Base-by-base conservation (phyloP, 2,888 invertebrate genomes). In the Nemotelus pantherinus region DNA sequence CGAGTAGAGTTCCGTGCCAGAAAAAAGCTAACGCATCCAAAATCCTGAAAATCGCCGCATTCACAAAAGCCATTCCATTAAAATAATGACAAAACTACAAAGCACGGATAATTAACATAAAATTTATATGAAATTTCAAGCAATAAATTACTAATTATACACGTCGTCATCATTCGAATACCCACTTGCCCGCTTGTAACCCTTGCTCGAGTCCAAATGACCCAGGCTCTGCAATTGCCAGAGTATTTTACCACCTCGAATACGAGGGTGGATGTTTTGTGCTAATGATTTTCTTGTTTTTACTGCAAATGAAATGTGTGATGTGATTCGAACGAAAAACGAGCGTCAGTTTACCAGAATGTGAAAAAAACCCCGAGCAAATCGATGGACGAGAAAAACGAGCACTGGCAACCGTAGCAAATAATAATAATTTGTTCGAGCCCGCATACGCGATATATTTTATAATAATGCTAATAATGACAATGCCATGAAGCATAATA, bases 71-170 rank as follows among this genome's bases (percentile, higher is more conserved):
- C 50, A 70, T 74, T 74, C 57, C 74, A 74, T 74, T 74, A 63
- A 60, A 74, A 60, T 74, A 74, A 74, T 74, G 74, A 50, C 74
- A 74, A 74, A 76, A 76, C 67, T 70, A 70, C 53, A 57, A 72
- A 76, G 65, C 67, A 67, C 55, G 48, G 67, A 77, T 77, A 77
- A 77, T 77, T 77, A 77, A 68, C 77, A 77, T 77, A 77, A 77
- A 77, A 77, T 77, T 77, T 77, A 67, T 77, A 77, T 77, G 68
- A 77, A 77, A 57, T 77, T 68, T 58, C 65, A 77, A 55, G 67
- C 77, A 58, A 77, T 77, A 77, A 77, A 77, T 77, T 77, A 77
- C 60, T 77, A 68, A 77, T 77, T 77, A 68, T 77, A 63, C 74
- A 63, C 74, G 74, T 74, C 74, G 74, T 72, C 72, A 44, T 68